These are phyloP conservation scores for Xenopus borealis DNA, from an alignment of 2,113 vertebrate species.

Conservation along the genomic window DNA sequence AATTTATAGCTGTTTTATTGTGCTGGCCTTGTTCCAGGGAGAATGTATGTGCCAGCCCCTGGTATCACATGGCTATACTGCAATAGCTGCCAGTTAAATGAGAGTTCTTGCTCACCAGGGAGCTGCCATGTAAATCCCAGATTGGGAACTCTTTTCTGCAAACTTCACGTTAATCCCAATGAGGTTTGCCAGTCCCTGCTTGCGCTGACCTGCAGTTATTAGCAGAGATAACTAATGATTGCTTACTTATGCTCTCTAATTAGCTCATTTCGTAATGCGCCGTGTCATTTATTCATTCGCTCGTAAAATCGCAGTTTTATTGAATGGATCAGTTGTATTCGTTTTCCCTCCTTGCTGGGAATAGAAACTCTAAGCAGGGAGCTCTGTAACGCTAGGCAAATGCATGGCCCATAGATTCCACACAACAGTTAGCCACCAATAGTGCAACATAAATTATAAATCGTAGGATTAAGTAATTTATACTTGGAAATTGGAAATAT, in stretches of 20 bases:
- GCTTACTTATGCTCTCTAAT: constrained; percentile 97
- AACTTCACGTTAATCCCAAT: constrained; percentile 94
- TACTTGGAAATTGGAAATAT: no score
- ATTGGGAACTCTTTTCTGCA: constrained; percentile 71
- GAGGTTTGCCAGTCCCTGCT: constrained; percentile 80
- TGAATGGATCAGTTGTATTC: constrained; percentile 68
- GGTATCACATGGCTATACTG: constrained; percentile 71
- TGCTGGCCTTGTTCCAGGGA: not conserved
- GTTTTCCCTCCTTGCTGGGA: no score
- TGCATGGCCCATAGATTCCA: no score
- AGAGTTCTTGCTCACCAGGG: constrained; percentile 70
- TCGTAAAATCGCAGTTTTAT: constrained; percentile 89
- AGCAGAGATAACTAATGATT: constrained; percentile 99
- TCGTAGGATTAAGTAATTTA: no score
- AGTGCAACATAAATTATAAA: no score
- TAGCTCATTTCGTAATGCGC: constrained; percentile 98
- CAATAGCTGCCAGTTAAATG: constrained; percentile 78
- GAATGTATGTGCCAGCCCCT: constrained; percentile 46
- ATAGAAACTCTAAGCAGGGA: no score
- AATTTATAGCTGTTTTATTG: not conserved
- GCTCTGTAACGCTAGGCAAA: no score
- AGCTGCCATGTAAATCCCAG: constrained; percentile 70
- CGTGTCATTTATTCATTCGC: constrained; percentile 99
- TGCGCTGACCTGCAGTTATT: constrained; percentile 97
- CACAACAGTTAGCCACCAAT: no score